Evolutionary conservation across 2,888 invertebrate species (phyloP).

Genomic region (Agonopterix heracliana): DNA sequence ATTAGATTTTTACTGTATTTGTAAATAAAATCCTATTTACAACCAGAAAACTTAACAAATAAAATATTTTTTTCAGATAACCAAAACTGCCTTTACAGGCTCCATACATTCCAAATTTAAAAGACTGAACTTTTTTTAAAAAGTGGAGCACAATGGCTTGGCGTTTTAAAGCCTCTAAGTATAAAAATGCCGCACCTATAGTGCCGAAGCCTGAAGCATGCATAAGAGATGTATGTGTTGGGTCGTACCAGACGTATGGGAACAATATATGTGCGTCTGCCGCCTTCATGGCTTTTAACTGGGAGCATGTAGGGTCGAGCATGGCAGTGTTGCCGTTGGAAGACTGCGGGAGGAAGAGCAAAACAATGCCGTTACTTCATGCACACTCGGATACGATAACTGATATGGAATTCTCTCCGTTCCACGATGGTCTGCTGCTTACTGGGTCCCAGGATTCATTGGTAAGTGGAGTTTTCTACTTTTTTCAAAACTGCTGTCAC

Average conservation of each 20-base stretch:
- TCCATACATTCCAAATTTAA: conserved; percentile 59
- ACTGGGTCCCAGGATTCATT: conserved; percentile 93
- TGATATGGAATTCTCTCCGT: conserved; percentile 96
- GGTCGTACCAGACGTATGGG: conserved; percentile 95
- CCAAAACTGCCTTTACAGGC: conserved; percentile 23
- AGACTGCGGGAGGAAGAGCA: conserved; percentile 92
- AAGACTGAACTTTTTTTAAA: conserved; percentile 63
- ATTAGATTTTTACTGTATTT: too few species aligned
- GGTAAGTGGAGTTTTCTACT: conserved; percentile 53
- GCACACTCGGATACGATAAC: conserved; percentile 94
- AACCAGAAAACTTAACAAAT: too few species aligned
- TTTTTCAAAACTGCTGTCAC: neutral
- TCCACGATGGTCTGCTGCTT: conserved; percentile 93
- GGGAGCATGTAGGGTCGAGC: conserved; percentile 94
- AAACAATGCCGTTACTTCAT: conserved; percentile 90
- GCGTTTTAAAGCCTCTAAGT: conserved; percentile 98
- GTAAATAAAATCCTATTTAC: too few species aligned
- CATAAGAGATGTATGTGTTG: conserved; percentile 92
- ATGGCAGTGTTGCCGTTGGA: conserved; percentile 92
- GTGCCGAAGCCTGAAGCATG: conserved; percentile 96
- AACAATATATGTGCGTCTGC: conserved; percentile 96
- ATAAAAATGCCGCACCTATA: conserved; percentile 97
- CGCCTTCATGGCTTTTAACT: conserved; percentile 96
- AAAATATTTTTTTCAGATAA: neutral
- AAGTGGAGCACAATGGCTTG: conserved; percentile 84